Percentiles rank a stretch among this genome's conserved stretches.
Conservation (phyloP, 1,140 invertebrate genomes). For the Brachionus rubens region DNA sequence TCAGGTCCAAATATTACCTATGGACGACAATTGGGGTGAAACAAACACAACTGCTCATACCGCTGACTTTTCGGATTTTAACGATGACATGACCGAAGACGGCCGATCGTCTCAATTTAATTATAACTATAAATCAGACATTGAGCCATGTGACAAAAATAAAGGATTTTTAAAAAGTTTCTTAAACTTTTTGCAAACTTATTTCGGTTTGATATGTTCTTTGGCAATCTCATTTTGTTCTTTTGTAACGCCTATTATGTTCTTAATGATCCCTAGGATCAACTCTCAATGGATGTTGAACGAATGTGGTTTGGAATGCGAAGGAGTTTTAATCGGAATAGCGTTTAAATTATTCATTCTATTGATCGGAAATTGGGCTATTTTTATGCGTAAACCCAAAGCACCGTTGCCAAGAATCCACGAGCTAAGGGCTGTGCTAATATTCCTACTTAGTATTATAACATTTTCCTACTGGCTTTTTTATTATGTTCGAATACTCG, state of each 20-base stretch:
- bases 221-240: neutral
- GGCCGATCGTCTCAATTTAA: conserved; percentile 20
- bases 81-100: conserved; percentile 44
- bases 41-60: conserved; percentile 26
- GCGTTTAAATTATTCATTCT: conserved; percentile 85
- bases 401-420: conserved; percentile 90
- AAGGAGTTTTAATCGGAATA: conserved; percentile 82
- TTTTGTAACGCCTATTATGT: conserved; percentile 8
- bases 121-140: neutral
- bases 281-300: conserved; percentile 49
- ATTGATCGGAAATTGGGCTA: conserved; percentile 85
- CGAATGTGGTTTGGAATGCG: conserved; percentile 76
- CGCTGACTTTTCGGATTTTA: conserved; percentile 27
- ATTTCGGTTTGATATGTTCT: neutral
- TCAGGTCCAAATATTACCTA: conserved; percentile 37
- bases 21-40: conserved; percentile 46
- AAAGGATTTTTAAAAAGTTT: neutral
- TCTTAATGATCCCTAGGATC: neutral
- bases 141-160: neutral
- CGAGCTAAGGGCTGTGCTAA: conserved; percentile 79
- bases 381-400: conserved; percentile 62
- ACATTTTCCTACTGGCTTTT: conserved; percentile 96
- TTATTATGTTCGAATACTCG: conserved; percentile 80
- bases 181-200: neutral
- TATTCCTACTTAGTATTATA: conserved; percentile 83